Evolutionary conservation across 2,113 vertebrate species (phyloP).

Genomic region (Sinocyclocheilus anophthalmus): DNA sequence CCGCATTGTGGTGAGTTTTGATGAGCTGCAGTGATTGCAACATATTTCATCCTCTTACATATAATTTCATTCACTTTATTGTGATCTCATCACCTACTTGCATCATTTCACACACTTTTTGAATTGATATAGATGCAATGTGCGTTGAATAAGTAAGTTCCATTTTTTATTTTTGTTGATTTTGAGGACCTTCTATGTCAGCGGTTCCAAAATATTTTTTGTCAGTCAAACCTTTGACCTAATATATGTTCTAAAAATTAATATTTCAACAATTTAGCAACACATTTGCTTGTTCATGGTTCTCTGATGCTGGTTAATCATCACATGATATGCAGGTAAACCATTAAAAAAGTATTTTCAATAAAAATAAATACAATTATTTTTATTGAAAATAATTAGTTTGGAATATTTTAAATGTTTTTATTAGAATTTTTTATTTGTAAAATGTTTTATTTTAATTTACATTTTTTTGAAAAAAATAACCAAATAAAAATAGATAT

Average conservation of each 20-base stretch:
- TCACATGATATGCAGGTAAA: too few species aligned
- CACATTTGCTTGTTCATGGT: background rate
- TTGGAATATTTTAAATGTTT: too few species aligned
- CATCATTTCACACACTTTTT: background rate
- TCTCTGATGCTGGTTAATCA: background rate
- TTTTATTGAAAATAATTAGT: too few species aligned
- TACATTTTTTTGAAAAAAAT: too few species aligned
- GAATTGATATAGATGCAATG: background rate
- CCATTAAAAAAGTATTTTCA: too few species aligned
- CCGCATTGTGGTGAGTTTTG: conserved; percentile 67
- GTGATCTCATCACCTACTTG: background rate
- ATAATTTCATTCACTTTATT: conserved; percentile 57
- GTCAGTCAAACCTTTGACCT: background rate
- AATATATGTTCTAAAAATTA: background rate
- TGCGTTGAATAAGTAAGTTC: background rate
- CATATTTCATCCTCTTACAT: conserved; percentile 29
- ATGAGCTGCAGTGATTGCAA: conserved; percentile 74
- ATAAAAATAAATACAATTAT: too few species aligned
- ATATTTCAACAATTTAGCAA: background rate
- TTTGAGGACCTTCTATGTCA: background rate
- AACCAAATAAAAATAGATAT: too few species aligned
- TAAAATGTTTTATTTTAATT: too few species aligned
- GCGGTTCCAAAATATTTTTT: background rate
- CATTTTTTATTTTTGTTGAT: background rate
- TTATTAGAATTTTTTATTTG: too few species aligned